Conservation (phyloP, 2,797 vertebrate genomes). For the Thunnus albacares region DNA sequence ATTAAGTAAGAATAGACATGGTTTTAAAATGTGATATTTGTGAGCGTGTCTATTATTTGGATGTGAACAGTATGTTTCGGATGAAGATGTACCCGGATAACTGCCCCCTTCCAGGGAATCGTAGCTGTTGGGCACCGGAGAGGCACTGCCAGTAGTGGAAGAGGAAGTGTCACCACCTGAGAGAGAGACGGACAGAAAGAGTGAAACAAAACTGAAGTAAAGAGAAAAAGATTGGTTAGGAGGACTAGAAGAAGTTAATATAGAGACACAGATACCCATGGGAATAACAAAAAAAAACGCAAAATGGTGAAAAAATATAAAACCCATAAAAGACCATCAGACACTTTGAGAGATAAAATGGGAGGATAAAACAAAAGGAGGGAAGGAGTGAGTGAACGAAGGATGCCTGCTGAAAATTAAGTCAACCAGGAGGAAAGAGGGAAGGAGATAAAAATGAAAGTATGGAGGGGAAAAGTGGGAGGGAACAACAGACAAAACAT, state of each 20-base stretch:
- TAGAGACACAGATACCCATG: not conserved
- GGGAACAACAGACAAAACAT: slow-evolving; percentile 2
- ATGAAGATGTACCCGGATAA: slow-evolving; percentile 87
- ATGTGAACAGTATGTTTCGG: not conserved
- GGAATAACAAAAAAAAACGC: not conserved
- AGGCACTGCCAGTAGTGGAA: slow-evolving; percentile 94
- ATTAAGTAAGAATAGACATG: too few relatives aligned
- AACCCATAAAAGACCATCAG: not conserved
- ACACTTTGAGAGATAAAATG: not conserved
- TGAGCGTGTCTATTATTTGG: not conserved
- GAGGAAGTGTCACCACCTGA: slow-evolving; percentile 95
- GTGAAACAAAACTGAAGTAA: not conserved
- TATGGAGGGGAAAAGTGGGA: not conserved
- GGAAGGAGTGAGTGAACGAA: not conserved
- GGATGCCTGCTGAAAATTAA: not conserved
- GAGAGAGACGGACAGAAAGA: slow-evolving; percentile 19
- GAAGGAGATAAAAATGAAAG: slow-evolving; percentile 5
- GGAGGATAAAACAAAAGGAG: not conserved
- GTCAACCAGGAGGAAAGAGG: not conserved
- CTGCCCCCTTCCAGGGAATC: slow-evolving; percentile 94
- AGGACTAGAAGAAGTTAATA: not conserved
- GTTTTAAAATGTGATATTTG: not conserved
- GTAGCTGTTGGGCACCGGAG: slow-evolving; percentile 93
- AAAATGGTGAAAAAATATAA: not conserved
- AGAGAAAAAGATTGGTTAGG: not conserved